Conservation (phyloP, 2,797 vertebrate species). For the Arnoldichthys spilopterus region DNA sequence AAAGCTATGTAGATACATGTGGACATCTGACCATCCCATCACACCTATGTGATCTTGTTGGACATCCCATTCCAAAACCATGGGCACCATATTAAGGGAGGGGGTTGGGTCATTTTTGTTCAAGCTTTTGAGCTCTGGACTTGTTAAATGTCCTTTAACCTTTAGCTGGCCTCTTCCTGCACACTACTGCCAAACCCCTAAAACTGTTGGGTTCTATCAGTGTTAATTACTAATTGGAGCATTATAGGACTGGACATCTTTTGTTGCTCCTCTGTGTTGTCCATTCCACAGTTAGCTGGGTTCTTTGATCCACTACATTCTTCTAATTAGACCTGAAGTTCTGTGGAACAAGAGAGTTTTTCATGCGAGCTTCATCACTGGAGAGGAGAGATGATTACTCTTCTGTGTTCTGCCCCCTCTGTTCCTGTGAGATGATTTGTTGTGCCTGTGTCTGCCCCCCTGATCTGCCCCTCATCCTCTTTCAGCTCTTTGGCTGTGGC, state of each 20-base stretch:
- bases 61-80: no score
- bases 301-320: not conserved
- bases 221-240: slow-evolving; percentile 7
- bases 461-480: slow-evolving; percentile 25
- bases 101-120: not conserved
- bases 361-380: not conserved
- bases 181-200: not conserved
- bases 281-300: slow-evolving; percentile 3
- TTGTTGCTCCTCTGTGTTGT: slow-evolving; percentile 12
- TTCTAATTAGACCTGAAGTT: slow-evolving; percentile 44
- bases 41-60: no score
- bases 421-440: slow-evolving; percentile 25
- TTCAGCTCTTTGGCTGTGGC: slow-evolving; percentile 91
- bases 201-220: not conserved
- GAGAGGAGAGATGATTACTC: slow-evolving; percentile 15
- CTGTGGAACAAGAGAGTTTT: slow-evolving; percentile 10
- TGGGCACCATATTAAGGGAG: not conserved
- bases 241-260: slow-evolving; percentile 13
- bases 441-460: slow-evolving; percentile 17
- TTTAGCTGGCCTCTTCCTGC: not conserved
- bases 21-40: no score
- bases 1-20: not conserved
- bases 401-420: slow-evolving; percentile 14
- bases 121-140: not conserved
- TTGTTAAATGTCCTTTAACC: not conserved